Conservation (phyloP, 2,888 invertebrate genomes). For the Halictus quadricinctus region DNA sequence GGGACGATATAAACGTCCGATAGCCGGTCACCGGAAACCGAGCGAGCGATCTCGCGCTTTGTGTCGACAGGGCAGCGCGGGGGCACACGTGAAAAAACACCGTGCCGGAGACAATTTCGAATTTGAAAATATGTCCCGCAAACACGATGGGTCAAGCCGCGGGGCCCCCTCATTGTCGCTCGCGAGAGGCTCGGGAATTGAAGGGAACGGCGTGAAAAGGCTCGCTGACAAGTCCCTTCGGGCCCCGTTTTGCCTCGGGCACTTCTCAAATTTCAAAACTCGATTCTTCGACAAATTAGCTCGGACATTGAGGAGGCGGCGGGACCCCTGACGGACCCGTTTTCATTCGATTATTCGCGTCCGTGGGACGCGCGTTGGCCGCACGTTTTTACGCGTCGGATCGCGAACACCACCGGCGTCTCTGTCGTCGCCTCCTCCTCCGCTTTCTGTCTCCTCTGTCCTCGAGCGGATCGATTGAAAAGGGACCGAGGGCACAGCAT, state of each 20-base stretch:
- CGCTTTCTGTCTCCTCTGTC: neutral
- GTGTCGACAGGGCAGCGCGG: neutral
- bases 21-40: slow-evolving; percentile 37
- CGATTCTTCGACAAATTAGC: slow-evolving; percentile 78
- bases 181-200: slow-evolving; percentile 38
- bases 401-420: slow-evolving; percentile 17
- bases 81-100: slow-evolving; percentile 64
- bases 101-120: slow-evolving; percentile 64
- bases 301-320: slow-evolving; percentile 66
- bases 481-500: neutral
- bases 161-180: slow-evolving; percentile 40
- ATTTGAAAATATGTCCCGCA: slow-evolving; percentile 71
- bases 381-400: slow-evolving; percentile 53
- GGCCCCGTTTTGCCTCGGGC: slow-evolving; percentile 39
- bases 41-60: slow-evolving; percentile 24
- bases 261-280: slow-evolving; percentile 78
- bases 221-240: slow-evolving; percentile 69
- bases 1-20: slow-evolving; percentile 54
- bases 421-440: neutral
- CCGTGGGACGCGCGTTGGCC: slow-evolving; percentile 51
- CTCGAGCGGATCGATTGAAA: slow-evolving; percentile 54
- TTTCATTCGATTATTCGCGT: slow-evolving; percentile 66
- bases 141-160: slow-evolving; percentile 55
- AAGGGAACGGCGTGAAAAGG: slow-evolving; percentile 71
- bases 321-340: slow-evolving; percentile 54